These are phyloP conservation scores for Vireo griseus DNA, from an alignment of 2,797 vertebrate species.

Conservation along the genomic window DNA sequence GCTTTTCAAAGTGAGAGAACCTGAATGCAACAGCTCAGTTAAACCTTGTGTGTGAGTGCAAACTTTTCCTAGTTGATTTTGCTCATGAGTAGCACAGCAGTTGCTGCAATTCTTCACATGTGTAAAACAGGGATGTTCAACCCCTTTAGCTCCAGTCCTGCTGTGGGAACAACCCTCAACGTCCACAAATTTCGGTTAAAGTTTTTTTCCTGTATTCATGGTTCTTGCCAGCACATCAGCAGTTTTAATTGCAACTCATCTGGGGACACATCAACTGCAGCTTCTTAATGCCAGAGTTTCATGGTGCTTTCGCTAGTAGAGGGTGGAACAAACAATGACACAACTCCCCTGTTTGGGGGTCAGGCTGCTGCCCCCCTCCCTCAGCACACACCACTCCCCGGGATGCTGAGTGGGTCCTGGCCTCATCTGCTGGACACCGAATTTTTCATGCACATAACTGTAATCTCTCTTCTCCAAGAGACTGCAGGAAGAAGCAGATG, in stretches of 20 bases:
- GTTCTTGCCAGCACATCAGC: not conserved
- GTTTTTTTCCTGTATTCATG: not conserved
- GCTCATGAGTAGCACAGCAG: not conserved
- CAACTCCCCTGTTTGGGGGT: not conserved
- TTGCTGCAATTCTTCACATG: not conserved
- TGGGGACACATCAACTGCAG: not conserved
- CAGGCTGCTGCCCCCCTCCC: not conserved
- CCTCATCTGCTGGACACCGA: not conserved
- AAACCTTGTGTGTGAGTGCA: not conserved
- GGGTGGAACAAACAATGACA: not conserved
- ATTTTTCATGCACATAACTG: not conserved
- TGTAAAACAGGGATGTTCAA: not conserved
- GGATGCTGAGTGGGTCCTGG: not conserved
- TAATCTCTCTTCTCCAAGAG: not conserved
- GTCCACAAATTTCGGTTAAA: not conserved
- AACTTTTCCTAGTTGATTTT: not conserved
- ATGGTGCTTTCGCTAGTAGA: not conserved
- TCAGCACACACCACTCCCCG: fast-evolving
- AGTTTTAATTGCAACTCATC: not conserved
- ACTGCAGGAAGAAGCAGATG: slow-evolving; percentile 9
- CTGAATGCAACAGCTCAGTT: not conserved
- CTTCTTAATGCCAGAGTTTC: not conserved
- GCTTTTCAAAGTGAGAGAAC: not conserved
- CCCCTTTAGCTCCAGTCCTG: not conserved
- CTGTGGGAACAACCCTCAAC: not conserved